phyloP scores from a whole-genome alignment of 2,797 vertebrate genomes.

The Carduelis carduelis region DNA sequence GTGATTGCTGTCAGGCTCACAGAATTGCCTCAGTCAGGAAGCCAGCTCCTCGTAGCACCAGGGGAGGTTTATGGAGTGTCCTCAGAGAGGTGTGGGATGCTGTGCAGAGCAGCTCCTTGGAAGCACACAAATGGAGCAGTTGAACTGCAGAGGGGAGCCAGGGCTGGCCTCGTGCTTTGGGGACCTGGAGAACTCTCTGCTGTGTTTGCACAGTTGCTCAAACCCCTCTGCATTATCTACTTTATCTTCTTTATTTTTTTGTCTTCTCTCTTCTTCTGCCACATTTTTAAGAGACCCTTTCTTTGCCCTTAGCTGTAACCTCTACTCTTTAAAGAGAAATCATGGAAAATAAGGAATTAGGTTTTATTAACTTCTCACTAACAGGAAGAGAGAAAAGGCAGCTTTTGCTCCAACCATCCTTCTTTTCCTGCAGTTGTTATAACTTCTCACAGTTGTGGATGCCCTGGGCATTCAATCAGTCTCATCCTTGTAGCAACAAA shows the following conservation, averaged over 20 bases:
- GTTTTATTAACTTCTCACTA: not conserved
- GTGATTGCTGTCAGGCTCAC: not conserved
- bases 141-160: not conserved
- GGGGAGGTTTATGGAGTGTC: not conserved
- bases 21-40: not conserved
- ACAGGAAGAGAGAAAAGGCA: not conserved
- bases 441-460: not conserved
- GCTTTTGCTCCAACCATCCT: not conserved
- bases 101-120: not conserved
- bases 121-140: not conserved
- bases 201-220: not conserved
- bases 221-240: not conserved
- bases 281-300: not conserved
- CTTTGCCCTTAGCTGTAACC: not conserved
- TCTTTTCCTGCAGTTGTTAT: not conserved
- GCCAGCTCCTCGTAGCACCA: not conserved
- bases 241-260: not conserved
- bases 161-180: not conserved
- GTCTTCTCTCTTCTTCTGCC: not conserved
- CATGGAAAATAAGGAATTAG: not conserved
- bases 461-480: not conserved
- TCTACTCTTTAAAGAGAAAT: not conserved
- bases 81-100: not conserved
- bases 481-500: not conserved
- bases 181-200: not conserved